Evolutionary conservation across 2,797 vertebrate species (phyloP), one percentile per base, ranked within the genome.

Genomic region (Cossypha caffra): DNA sequence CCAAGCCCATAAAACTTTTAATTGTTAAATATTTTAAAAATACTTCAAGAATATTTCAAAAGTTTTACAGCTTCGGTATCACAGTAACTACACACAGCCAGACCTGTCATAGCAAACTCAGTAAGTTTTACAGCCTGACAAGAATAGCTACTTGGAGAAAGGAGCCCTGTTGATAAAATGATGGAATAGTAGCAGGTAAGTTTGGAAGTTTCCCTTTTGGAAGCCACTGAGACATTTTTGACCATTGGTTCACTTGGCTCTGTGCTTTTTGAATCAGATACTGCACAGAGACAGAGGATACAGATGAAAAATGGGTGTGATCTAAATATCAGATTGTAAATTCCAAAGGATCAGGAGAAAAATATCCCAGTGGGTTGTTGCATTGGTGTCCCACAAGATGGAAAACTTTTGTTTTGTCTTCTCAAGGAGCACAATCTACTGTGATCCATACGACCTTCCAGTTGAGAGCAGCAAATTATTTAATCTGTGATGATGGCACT

Each of bases 241-340:
- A 40, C 17, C 62, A 35, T 3, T 62, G 38, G 43, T 66, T 82
- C 43, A 18, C 57, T 67, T 75, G 47, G 17, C 29, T 47, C 24
- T n/a, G 38, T 50, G 42, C 29, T 66, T 74, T 26, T 45, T 51
- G 33, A 77, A 50, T 31, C 28, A 43, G 45, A 69, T 15, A 13
- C 18, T 52, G 28, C 43, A n/a, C 4, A 16, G 66, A 77, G 59
- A 82, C 11, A 1, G 4, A 85, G 38, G 77, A 58, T 13, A 38
- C 0, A 0, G 33, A 43, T 16, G 33, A 85, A 58, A 29, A 18
- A 33, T 40, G 19, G 1, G 4, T 26, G 14, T 38, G 40, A 35
- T 67, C 42, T 43, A 20, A 26, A 43, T 75, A 50, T 69, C 52
- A 50, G 29, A 59, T 28, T 45, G 13, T 16, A 54, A 81, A 16